Percentiles rank a stretch among this genome's conserved stretches.
Conservation (phyloP, 2,888 invertebrate genomes). For the Drosophila mimetica region DNA sequence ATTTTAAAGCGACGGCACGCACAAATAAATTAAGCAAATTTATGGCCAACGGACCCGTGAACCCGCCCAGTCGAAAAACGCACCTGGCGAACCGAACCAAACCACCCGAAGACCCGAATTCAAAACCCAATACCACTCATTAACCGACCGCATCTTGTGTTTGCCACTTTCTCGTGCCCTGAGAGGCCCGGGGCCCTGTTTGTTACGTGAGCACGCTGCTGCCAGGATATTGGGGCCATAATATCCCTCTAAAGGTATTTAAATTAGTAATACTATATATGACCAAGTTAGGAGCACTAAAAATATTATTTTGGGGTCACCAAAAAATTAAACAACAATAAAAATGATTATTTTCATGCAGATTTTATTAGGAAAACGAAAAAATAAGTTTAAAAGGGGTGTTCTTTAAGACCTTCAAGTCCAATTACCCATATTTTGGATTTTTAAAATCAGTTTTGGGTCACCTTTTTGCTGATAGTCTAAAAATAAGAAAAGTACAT, state of each 20-base stretch:
- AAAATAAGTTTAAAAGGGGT: no score
- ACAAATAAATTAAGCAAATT: slow-evolving; percentile 73
- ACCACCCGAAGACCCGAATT: not conserved
- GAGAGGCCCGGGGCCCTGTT: slow-evolving; percentile 1
- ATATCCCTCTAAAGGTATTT: not conserved
- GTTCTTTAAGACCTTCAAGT: no score
- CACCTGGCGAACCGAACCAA: not conserved
- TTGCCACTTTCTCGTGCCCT: not conserved
- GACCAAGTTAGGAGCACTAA: no score
- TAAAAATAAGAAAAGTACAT: not conserved
- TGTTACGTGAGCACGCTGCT: not conserved
- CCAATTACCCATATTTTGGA: no score
- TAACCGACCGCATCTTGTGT: slow-evolving; percentile 13
- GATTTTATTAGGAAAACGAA: no score
- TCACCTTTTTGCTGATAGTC: not conserved
- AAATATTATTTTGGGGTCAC: no score
- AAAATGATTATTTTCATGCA: no score
- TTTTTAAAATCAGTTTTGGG: not conserved
- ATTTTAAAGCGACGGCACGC: slow-evolving; percentile 58
- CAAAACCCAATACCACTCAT: not conserved
- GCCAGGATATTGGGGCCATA: not conserved
- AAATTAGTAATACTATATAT: no score
- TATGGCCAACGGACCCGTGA: slow-evolving; percentile 49
- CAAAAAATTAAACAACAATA: no score
- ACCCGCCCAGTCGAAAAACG: not conserved